Percentiles rank a stretch among this genome's conserved stretches.
phyloP scores from a whole-genome alignment of 2,113 vertebrate genomes.

The Salvelinus fontinalis region DNA sequence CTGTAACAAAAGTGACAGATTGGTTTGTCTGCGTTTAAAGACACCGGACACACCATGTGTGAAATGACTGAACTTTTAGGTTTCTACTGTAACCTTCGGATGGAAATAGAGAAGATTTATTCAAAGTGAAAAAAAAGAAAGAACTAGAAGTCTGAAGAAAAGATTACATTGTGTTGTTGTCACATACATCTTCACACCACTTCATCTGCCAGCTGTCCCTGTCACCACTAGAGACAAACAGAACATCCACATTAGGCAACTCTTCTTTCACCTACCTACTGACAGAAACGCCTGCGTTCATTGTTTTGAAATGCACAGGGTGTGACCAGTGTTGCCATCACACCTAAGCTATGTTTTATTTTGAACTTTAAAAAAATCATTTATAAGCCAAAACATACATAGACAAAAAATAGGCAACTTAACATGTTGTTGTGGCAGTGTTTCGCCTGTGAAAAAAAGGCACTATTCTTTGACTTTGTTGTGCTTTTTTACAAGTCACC shows the following conservation, averaged over 20 bases:
- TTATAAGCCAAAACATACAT: too few species aligned
- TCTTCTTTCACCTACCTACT: background rate
- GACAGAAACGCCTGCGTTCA: conserved; percentile 51
- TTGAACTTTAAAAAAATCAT: too few species aligned
- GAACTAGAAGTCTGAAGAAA: background rate
- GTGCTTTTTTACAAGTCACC: conserved; percentile 21
- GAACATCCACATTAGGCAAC: background rate
- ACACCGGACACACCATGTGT: background rate
- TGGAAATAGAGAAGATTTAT: background rate
- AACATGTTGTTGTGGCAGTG: background rate
- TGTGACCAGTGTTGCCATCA: background rate
- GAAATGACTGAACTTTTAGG: background rate
- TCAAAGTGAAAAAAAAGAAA: conserved; percentile 4
- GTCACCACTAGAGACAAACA: conserved; percentile 43
- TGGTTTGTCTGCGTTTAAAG: background rate
- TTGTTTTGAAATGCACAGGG: conserved; percentile 39
- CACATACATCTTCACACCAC: background rate
- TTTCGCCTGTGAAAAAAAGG: conserved; percentile 6
- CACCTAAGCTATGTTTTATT: conserved; percentile 27
- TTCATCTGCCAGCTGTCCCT: conserved; percentile 45
- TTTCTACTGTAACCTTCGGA: background rate
- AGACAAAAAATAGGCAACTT: too few species aligned
- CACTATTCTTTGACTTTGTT: conserved; percentile 14
- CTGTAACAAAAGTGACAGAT: background rate
- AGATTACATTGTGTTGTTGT: background rate